Evolutionary conservation across 2,113 vertebrate genomes (phyloP), one percentile per base, ranked within the genome.

Genomic region (Crotophaga sulcirostris): DNA sequence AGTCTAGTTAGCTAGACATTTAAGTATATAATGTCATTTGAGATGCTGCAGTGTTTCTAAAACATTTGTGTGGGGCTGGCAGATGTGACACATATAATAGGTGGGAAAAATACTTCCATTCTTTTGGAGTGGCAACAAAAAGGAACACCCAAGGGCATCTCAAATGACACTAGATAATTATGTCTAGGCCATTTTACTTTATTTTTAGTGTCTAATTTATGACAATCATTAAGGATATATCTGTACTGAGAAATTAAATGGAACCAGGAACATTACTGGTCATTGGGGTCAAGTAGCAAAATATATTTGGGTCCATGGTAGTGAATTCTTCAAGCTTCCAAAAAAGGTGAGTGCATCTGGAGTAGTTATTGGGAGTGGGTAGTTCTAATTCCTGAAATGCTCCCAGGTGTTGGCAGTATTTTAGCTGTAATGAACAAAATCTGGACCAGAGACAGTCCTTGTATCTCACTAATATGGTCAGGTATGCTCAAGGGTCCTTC

Each of bases 161-260:
- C 34, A 87, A 93, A 93, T 77, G 52, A 67, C 60, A 74, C 7
- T 12, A 67, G 64, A 16, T 87, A 93, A 91, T 93, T 88, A 72
- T 13, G 20, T 56, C 75, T 90, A 73, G 60, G 47, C 25, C 81
- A 87, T 89, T 92, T 89, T 84, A 89, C 47, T 94, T 96, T 77
- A 91, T 77, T 89, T 84, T 75, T 93, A 89, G 60, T 34, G n/a
- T 74, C 47, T 89, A 87, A 93, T 96, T 95, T 96, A 94, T 84
- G 56, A 36, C 60, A 94, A 84, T 82, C 84, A 91, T 96, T 94
- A 94, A 85, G 78, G 45, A 72, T 91, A 84, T 84, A 79, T 78
- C 70, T 91, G 87, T 85, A 76, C 44, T 40, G 70, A 89, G 66
- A 94, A 94, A 85, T 85, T 49, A 89, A 94, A 79, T 66, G 49